Evolutionary conservation across 2,113 vertebrate genomes (phyloP), one percentile per base, ranked within the genome.

Genomic region (Corydoras sp.): DNA sequence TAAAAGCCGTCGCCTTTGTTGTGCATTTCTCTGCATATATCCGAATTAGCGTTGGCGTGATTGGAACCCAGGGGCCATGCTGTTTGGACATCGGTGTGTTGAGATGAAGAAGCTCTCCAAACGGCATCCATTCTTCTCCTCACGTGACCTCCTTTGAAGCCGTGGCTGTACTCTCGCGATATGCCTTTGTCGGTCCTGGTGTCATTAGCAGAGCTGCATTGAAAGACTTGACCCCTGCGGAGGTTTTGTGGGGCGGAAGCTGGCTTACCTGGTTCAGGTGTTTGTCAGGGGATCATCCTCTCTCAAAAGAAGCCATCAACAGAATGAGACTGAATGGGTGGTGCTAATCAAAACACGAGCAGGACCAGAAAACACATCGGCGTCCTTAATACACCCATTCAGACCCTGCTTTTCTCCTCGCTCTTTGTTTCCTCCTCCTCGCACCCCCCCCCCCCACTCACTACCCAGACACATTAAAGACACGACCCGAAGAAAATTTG

Each of bases 1-100:
- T 95, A 89, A 95, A 93, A 94, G 92, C 94, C 89, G 83, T 89
- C 83, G 89, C 83, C 93, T 94, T 98, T 98, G 94, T 98, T 95
- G 92, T 94, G 90, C 93, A 95, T 96, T 95, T 98, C 89, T 94
- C 90, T 93, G 95, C 94, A 95, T 96, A 92, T 85, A 95, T 95
- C 94, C 93, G 92, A 91, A 91, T 93, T 92, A 88, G 90, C 82
- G 87, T 87, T 85, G 30, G 75, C 78, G 88, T 91, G 89, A 92
- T 92, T 93, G 91, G 91, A 92, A 89, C 86, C 87, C 76, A 88
- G 92, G 82, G 89, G 88, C 89, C 95, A 90, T 83, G 92, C 93
- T 95, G 94, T 88, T 86, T 86, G 84, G 43, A 58, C 68, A 60
- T 60, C 50, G 56, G 35, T 50, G 56, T 60, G 68, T 60, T 84